Evolutionary conservation across 2,113 vertebrate genomes (phyloP).

Genomic region (Megaceryle maxima): DNA sequence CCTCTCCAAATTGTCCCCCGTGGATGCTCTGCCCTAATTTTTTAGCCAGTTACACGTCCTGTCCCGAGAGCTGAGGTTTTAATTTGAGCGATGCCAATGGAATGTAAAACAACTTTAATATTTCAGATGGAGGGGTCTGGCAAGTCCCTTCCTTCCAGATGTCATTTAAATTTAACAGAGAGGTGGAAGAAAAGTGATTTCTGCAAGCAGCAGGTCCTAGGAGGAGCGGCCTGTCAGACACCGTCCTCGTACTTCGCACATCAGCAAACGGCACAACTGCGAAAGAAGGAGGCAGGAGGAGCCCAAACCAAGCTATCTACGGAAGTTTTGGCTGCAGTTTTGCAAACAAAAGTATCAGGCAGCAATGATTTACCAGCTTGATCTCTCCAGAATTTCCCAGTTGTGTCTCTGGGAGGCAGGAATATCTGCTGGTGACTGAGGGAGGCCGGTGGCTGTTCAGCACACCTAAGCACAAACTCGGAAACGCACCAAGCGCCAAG

Average conservation of each 20-base stretch:
- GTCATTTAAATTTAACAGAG: constrained; percentile 30
- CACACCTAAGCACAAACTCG: background rate
- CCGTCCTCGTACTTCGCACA: background rate
- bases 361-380: background rate
- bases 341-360: too few species aligned
- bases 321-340: too few species aligned
- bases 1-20: background rate
- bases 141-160: constrained; percentile 17
- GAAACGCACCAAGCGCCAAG: background rate
- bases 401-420: background rate
- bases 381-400: background rate
- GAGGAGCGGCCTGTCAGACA: constrained; percentile 19
- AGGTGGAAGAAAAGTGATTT: background rate
- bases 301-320: too few species aligned
- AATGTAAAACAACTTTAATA: constrained; percentile 17
- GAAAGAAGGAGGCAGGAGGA: too few species aligned
- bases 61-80: background rate
- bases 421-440: background rate
- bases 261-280: background rate
- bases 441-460: background rate
- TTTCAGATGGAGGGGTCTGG: constrained; percentile 7
- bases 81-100: background rate
- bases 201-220: background rate
- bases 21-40: background rate
- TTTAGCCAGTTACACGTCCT: background rate